Evolutionary conservation across 2,113 vertebrate species (phyloP), one percentile per base, ranked within the genome.

Genomic region (Notothenia coriiceps): DNA sequence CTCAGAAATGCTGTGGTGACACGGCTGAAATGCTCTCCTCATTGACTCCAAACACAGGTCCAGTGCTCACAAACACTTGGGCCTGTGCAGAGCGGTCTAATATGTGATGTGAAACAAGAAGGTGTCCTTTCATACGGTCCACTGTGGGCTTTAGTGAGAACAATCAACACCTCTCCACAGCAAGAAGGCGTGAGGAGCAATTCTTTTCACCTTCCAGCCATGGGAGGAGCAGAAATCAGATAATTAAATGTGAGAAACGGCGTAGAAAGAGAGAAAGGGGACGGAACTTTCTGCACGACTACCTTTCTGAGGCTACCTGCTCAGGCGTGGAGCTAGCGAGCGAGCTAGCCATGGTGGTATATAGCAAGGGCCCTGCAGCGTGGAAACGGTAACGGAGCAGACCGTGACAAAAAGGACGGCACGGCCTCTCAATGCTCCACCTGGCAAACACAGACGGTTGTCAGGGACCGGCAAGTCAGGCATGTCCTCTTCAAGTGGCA

Each of bases 211-310:
- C 93, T 94, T 91, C 91, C 95, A 95, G 95, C 94, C 90, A 86
- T 90, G 80, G 95, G 94, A 96, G 95, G 94, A 94, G 90, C 94
- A 92, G 94, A 96, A 95, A 96, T 94, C 95, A 96, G 96, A 96
- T 97, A 96, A 98, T 97, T 96, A 97, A 97, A 98, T 96, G 97
- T 96, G 96, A 97, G 97, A 96, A 97, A 94, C 91, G 84, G 91
- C 90, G 44, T 84, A 74, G 76, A 88, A 92, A 94, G 92, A 90
- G 93, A 91, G 92, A 91, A 93, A 92, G 95, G 93, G 93, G 88
- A 70, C 85, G 93, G 61, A 70, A 76, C 92, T 97, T 97, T 98
- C 96, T 96, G 97, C 96, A 96, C 95, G 93, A 95, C 80, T 95
- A 94, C 90, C 92, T 96, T 94, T 96, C 93, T 95, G 95, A 96